Conservation (phyloP, 2,113 vertebrate species). For the Eptesicus fuscus region DNA sequence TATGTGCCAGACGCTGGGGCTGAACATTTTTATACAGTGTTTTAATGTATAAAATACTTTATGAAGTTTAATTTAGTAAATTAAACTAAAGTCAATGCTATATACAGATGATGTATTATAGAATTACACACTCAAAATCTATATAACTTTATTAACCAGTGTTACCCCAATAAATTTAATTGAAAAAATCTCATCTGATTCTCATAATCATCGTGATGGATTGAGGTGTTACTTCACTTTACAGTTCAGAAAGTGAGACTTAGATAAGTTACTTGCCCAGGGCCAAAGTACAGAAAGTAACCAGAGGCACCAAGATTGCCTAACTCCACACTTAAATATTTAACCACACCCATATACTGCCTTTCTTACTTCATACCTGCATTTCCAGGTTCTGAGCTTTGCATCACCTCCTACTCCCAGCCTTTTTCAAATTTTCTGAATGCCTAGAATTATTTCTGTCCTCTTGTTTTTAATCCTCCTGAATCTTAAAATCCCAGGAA, state of each 20-base stretch:
- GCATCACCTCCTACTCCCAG: slow-evolving; percentile 19
- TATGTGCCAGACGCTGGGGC: neutral
- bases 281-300: neutral
- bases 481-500: slow-evolving; percentile 58
- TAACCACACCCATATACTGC: neutral
- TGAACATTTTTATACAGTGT: neutral
- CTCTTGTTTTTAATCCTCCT: slow-evolving; percentile 42
- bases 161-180: neutral
- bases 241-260: neutral
- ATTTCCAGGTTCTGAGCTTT: neutral
- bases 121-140: neutral
- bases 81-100: neutral
- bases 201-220: neutral
- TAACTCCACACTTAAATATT: neutral
- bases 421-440: slow-evolving; percentile 48
- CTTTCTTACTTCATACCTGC: neutral
- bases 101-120: neutral
- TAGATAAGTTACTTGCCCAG: neutral
- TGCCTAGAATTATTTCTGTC: slow-evolving; percentile 61
- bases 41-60: neutral
- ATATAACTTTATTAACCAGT: neutral
- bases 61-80: neutral
- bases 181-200: neutral
- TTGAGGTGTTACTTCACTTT: neutral
- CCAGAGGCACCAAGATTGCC: neutral